phyloP scores from a whole-genome alignment of 2,888 invertebrate genomes.

The Conomelus anceps region DNA sequence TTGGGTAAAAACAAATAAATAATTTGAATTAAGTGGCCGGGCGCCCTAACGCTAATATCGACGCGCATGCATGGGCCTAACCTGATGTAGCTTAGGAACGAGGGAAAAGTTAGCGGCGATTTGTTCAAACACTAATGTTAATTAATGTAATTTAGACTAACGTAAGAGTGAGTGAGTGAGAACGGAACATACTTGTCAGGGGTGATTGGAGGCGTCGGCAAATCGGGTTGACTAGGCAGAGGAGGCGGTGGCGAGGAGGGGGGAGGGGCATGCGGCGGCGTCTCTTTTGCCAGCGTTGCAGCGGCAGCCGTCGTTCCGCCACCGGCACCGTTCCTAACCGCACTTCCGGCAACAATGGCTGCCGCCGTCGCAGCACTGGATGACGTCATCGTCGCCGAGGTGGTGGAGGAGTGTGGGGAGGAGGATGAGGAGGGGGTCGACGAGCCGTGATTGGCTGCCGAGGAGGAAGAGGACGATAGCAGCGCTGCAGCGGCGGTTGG shows the following conservation, averaged over 20 bases:
- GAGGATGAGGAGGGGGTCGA: neutral
- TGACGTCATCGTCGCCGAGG: neutral
- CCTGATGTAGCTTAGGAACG: no score
- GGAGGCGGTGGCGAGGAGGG: slow-evolving; percentile 7
- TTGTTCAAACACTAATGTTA: no score
- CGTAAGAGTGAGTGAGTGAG: no score
- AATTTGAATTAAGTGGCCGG: no score
- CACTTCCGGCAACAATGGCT: slow-evolving; percentile 28
- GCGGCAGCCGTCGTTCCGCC: slow-evolving; percentile 7
- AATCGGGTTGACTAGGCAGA: slow-evolving; percentile 35
- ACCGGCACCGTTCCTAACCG: neutral
- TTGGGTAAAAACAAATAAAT: no score
- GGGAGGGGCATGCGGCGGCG: neutral
- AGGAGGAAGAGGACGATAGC: neutral
- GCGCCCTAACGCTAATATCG: no score
- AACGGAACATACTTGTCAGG: slow-evolving; percentile 54
- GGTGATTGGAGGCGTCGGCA: slow-evolving; percentile 53
- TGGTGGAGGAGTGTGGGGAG: neutral
- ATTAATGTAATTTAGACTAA: no score
- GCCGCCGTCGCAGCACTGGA: neutral
- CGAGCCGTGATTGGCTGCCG: neutral
- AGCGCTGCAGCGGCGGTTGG: neutral
- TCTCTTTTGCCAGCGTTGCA: neutral
- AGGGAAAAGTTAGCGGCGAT: no score
- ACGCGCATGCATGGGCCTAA: no score